Evolutionary conservation across 2,113 vertebrate species (phyloP), one percentile per base, ranked within the genome.

Genomic region (Leuciscus idus): DNA sequence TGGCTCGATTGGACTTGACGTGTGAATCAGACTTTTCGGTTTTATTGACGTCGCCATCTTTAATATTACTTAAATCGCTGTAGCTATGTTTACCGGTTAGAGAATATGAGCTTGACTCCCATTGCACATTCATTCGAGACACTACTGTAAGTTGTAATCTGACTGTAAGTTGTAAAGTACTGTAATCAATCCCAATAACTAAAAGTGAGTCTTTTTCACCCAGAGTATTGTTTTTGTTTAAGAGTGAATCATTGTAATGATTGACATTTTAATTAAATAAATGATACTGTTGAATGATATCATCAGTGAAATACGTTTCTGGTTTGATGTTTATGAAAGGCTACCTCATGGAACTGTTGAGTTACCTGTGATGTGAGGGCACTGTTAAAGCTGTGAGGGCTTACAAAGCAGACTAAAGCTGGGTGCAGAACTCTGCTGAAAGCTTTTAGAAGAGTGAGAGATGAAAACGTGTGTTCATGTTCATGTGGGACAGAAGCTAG

Each of bases 401-500:
- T 13, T 39, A 43, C 23, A 61, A 81, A 28, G 36, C 81, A 70
- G 28, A 33, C 6, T 12, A n/a, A 79, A 70, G 62, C 62, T n/a
- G 62, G 43, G 26, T 82, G 62, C 46, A 68, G 81, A 83, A 21
- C 64, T 70, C 13, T 83, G 62, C 23, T 78, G 46, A 70, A 52
- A n/a, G 64, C 28, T 50, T 83, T 70, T 55, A 82, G 62, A 82
- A 36, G 64, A 50, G 64, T 1, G 28, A 48, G 28, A 82, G 61
- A 19, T 1, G 43, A 83, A 70, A 55, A 66, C 64, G n/a, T 17
- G 26, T 68, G 64, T 70, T 30, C 78, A 11, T 81, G 77, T 80
- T 30, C 78, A 50, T 81, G 78, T 62, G 79, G 61, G 79, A 30
- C 50, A 70, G 26, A 46, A 70, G 64, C 81, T 70, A 66, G 61